Base-by-base conservation (phyloP, 2,113 vertebrate species). In the Excalfactoria chinensis region DNA sequence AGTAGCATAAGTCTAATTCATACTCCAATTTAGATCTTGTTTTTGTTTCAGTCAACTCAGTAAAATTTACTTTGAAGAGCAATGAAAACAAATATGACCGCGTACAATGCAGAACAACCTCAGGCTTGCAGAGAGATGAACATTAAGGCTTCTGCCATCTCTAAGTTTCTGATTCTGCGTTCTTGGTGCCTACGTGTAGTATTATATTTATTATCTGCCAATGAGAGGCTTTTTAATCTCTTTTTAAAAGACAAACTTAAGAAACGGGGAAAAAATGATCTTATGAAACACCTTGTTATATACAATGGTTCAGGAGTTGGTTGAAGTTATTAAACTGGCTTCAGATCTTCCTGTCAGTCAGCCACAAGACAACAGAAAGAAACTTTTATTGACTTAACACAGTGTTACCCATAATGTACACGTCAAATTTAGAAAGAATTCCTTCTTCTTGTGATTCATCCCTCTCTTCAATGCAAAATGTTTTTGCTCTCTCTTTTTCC, bases 231-330 rank as follows among this genome's bases (percentile, higher is more conserved):
- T 85, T 93, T 93, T 73, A 85, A 89, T 92, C 71, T 92, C 87
- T 73, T 23, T 94, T 94, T 93, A 92, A 94, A 93, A 95, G 91
- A 82, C 84, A 92, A 94, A 83, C 74, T 48, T 94, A 53, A 5
- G 8, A 83, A 96, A 85, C 2, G 58, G 41, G 8, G 3, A 5
- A 43, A 35, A 90, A 82, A 66, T 51, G 81, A 94, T 80, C 92
- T 95, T 79, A 93, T 64, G 74, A 94, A 95, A 94, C 63, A 71
- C 73, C 91, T 91, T 77, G 86, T 95, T 88, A 96, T 93, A 93
- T 92, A 85, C 93, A 87, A 84, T 55, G 76, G 73, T 90, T 96
- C 75, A 71, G 63, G 62, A 95, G 81, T 77, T 94, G 81, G 94
- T 26, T 93, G 86, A 95, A 89, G 71, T 93, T 87, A 87, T 87